A percentile compares a stretch with the other conserved stretches of the same genome.
Conservation (phyloP, 2,888 invertebrate species). For the Rotaria macrura region DNA sequence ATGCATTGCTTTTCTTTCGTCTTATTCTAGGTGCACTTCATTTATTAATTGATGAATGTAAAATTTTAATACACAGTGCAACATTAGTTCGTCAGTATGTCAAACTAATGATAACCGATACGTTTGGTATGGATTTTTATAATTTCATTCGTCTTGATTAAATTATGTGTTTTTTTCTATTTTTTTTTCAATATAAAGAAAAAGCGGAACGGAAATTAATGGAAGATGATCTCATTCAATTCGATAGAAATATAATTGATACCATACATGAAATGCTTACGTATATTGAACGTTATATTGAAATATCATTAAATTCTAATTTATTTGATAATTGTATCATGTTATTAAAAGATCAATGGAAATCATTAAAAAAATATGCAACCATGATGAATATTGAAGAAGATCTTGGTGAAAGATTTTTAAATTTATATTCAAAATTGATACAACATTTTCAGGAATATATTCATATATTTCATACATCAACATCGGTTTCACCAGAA, state of each 20-base stretch:
- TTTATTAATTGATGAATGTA: conserved; percentile 15
- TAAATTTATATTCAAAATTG: neutral
- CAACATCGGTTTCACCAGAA: neutral
- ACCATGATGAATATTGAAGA: conserved; percentile 1
- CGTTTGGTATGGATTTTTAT: neutral
- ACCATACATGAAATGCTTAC: neutral
- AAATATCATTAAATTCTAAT: neutral
- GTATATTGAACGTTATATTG: neutral
- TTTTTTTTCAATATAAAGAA: no score
- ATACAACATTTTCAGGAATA: neutral
- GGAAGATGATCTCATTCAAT: neutral
- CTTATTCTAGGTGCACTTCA: neutral
- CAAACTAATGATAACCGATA: neutral
- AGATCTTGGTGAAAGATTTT: neutral
- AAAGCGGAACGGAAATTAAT: neutral
- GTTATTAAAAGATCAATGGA: conserved; percentile 13
- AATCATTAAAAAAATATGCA: conserved; percentile 13
- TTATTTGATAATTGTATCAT: neutral
- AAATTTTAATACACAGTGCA: neutral
- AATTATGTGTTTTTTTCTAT: no score
- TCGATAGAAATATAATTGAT: neutral
- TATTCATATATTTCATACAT: neutral
- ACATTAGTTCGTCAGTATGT: neutral
- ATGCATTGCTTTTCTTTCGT: no score
- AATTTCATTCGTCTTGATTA: no score